Conservation (phyloP, 1,140 invertebrate species). For the Aleiodes sp. region DNA sequence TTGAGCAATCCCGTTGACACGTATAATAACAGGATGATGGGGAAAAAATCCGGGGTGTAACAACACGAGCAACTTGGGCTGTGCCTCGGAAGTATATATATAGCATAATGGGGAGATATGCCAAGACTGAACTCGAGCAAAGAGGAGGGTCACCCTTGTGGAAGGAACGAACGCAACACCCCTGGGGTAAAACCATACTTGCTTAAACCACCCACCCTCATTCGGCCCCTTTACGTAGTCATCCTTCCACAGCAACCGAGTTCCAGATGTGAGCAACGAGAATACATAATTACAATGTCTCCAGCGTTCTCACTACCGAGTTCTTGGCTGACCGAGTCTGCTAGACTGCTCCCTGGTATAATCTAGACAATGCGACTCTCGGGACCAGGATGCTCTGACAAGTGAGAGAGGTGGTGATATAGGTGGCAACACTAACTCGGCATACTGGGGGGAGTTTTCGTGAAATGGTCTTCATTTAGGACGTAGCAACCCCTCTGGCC, state of each 20-base stretch:
- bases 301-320: conserved; percentile 37
- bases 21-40: conserved; percentile 11
- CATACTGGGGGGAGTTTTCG: background rate
- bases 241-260: conserved; percentile 15
- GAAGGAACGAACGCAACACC: conserved; percentile 20
- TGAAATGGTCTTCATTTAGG: background rate
- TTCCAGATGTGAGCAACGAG: conserved; percentile 44
- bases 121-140: too few relatives aligned
- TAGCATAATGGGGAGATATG: too few relatives aligned
- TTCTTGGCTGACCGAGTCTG: conserved; percentile 35
- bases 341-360: conserved; percentile 39
- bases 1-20: background rate
- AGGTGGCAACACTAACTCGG: background rate
- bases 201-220: background rate
- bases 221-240: background rate
- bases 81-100: background rate
- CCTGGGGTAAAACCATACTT: conserved; percentile 19
- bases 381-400: conserved; percentile 27
- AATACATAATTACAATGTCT: conserved; percentile 48
- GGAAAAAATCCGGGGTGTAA: background rate
- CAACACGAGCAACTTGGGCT: conserved; percentile 12
- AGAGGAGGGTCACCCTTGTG: conserved; percentile 24
- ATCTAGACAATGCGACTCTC: conserved; percentile 42
- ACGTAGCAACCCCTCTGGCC: background rate
- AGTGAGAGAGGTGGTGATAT: background rate